Percentiles rank a stretch among this genome's conserved stretches.
These are phyloP conservation scores for Brachyrhaphis roseni DNA, from an alignment of 2,797 vertebrate genomes.

Conservation along the genomic window DNA sequence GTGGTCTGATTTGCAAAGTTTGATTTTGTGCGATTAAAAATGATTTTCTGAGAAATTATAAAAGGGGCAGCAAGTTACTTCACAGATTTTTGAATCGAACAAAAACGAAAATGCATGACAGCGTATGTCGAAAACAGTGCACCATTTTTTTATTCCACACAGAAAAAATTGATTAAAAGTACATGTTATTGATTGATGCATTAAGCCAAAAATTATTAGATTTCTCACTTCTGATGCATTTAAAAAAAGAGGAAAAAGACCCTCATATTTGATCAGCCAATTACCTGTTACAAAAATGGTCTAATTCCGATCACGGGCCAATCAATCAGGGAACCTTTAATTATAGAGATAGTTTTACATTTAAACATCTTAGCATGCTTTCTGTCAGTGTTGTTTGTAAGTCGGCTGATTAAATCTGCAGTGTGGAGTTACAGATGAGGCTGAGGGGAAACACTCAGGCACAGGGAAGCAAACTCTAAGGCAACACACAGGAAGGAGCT, in stretches of 20 bases:
- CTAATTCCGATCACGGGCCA: neutral
- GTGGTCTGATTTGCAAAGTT: neutral
- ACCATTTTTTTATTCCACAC: neutral
- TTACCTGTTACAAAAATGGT: neutral
- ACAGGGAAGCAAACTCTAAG: slow-evolving; percentile 25
- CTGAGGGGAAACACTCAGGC: slow-evolving; percentile 36
- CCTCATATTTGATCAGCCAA: neutral
- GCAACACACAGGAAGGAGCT: slow-evolving; percentile 2
- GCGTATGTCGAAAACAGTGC: too few relatives aligned
- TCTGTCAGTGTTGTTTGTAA: slow-evolving; percentile 8
- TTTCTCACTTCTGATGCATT: too few relatives aligned
- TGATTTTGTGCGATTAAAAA: neutral
- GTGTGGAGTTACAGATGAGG: slow-evolving; percentile 19
- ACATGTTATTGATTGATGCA: neutral
- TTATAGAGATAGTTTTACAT: neutral
- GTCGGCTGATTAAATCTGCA: neutral
- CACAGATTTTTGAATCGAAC: neutral
- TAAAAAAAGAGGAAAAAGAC: too few relatives aligned
- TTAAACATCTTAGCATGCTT: neutral
- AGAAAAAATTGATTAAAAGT: neutral
- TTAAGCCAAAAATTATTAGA: too few relatives aligned
- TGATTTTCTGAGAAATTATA: neutral
- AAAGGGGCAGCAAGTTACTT: neutral
- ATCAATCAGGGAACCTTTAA: neutral
- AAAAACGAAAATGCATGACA: neutral